These are phyloP conservation scores for Microcebus griseorufus DNA, from an alignment of 2,113 vertebrate species.

Conservation along the genomic window DNA sequence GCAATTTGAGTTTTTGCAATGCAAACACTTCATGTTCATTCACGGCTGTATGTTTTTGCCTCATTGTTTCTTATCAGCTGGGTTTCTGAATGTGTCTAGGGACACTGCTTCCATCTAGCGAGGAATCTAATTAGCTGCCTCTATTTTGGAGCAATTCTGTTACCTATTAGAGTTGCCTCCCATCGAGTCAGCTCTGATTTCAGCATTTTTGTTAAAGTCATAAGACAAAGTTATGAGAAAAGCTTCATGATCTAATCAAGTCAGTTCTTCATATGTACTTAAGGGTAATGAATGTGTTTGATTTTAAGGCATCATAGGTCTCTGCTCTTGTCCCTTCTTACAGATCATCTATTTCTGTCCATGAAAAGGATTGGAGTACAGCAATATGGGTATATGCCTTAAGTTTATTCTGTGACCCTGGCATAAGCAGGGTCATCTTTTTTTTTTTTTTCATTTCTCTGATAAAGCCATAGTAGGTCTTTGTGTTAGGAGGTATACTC, in stretches of 20 bases:
- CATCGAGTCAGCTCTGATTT: slow-evolving; percentile 58
- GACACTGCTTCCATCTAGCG: slow-evolving; percentile 69
- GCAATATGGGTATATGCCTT: background rate
- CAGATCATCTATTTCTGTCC: background rate
- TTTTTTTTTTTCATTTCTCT: background rate
- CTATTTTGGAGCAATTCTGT: slow-evolving; percentile 72
- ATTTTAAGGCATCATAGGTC: background rate
- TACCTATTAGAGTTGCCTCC: slow-evolving; percentile 72
- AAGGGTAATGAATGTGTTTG: background rate
- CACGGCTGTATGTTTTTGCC: slow-evolving; percentile 57
- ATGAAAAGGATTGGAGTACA: background rate
- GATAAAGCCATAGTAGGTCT: background rate
- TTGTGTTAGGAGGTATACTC: background rate
- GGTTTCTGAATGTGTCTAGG: slow-evolving; percentile 71
- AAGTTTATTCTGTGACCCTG: background rate
- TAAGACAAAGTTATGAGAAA: slow-evolving; percentile 61
- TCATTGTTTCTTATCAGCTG: slow-evolving; percentile 75
- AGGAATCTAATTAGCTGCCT: slow-evolving; percentile 76
- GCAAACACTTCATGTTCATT: slow-evolving; percentile 66
- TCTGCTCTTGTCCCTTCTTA: background rate
- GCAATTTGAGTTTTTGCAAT: slow-evolving; percentile 56
- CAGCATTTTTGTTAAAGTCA: slow-evolving; percentile 39
- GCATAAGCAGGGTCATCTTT: background rate
- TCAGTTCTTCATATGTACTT: background rate
- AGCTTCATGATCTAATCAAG: slow-evolving; percentile 39